Percentiles rank a stretch among this genome's conserved stretches.
Conservation (phyloP, 2,113 vertebrate species). For the Strix uralensis region DNA sequence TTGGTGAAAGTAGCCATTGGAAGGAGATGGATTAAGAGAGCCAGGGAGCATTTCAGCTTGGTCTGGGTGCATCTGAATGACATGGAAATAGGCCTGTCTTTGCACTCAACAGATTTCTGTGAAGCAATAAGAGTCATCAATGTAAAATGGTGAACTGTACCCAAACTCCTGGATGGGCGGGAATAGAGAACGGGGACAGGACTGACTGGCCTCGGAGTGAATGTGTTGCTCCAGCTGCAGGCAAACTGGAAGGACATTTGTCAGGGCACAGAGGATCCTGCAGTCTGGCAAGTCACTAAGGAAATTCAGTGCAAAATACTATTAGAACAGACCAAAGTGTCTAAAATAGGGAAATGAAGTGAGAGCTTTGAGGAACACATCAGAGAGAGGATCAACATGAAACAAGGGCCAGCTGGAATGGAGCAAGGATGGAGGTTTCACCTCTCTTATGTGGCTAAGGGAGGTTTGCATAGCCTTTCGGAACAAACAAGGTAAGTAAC, state of each 20-base stretch:
- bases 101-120: not conserved
- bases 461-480: accelerated
- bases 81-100: not conserved
- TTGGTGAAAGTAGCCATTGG: not conserved
- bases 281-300: not conserved
- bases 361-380: not conserved
- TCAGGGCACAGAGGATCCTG: not conserved
- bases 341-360: not conserved
- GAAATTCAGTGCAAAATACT: not conserved
- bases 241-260: not conserved
- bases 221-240: not conserved
- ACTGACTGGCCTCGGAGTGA: not conserved
- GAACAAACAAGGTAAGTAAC: not conserved
- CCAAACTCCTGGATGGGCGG: not conserved
- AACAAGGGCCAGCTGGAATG: not conserved
- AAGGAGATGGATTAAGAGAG: not conserved
- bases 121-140: not conserved
- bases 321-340: not conserved
- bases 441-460: not conserved
- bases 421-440: not conserved
- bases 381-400: not conserved
- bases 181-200: not conserved
- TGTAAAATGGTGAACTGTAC: not conserved
- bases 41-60: not conserved
- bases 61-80: not conserved